Evolutionary conservation across 2,797 vertebrate species (phyloP), one percentile per base, ranked within the genome.

Genomic region (Halcyon chelicuti): DNA sequence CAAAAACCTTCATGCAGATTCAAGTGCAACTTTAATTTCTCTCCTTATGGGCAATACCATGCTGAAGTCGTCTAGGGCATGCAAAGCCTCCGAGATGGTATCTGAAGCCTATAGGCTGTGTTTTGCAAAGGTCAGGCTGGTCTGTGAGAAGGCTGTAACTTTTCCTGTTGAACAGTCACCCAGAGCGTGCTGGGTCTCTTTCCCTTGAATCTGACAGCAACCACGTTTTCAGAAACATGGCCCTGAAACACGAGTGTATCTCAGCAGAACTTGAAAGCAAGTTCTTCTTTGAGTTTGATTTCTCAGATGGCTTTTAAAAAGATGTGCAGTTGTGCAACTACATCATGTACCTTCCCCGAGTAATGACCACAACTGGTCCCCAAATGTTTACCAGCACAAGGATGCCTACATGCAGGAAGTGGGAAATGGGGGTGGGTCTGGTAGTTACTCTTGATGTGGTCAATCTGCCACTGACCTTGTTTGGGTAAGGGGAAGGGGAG

Each of bases 391-490:
- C 96, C 87, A 96, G 96, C 95, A 88, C 97, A 98, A 99, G 98
- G 99, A 98, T 97, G 97, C 97, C 97, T 98, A 96, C 94, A 96
- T 91, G 95, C 96, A 98, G 98, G 97, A 98, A 98, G 97, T 97
- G 98, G 97, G 97, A 97, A 97, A 96, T 97, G 98, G 96, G 98
- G 94, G 96, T 97, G 97, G 98, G 96, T 96, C 96, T 96, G 90
- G 95, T 99, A 98, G 98, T 98, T 98, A 97, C 98, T 97, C 98
- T 98, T 99, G 99, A 99, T 99, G 99, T 99, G 99, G 99, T 99
- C 98, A 98, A 98, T 98, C 98, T 98, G 98, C 98, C 98, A 98
- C 98, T 99, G 99, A 98, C 97, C 97, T 97, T 98, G 95, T 98
- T 98, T 96, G 98, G 97, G 96, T 96, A 97, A 97, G 94, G 86